These are phyloP conservation scores for Erythrolamprus reginae DNA, from an alignment of 2,113 vertebrate genomes.

Conservation along the genomic window DNA sequence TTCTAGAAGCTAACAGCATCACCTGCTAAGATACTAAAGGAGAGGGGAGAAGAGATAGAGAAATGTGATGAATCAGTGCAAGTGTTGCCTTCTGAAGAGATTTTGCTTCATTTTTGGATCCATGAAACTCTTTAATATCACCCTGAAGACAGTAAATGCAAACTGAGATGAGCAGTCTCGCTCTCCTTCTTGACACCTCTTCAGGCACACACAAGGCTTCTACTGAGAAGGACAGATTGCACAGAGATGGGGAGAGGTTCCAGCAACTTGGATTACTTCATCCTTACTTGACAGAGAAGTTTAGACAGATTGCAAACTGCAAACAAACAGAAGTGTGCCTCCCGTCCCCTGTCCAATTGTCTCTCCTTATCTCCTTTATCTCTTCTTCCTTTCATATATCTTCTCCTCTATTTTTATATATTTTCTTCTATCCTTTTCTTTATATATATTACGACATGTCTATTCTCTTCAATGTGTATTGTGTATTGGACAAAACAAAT, in stretches of 20 bases:
- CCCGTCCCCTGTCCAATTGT: no score
- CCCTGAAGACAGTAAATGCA: not conserved
- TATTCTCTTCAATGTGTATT: no score
- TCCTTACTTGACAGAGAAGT: not conserved
- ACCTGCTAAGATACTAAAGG: not conserved
- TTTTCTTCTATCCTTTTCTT: no score
- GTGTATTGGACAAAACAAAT: no score
- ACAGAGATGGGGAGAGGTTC: not conserved
- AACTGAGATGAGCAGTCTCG: not conserved
- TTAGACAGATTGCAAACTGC: not conserved
- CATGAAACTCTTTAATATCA: constrained; percentile 2
- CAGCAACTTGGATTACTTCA: not conserved
- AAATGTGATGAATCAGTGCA: constrained; percentile 6
- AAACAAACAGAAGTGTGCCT: no score
- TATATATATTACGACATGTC: no score
- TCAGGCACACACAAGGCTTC: not conserved
- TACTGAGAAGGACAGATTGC: not conserved
- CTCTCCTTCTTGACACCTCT: not conserved
- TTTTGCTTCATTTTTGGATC: constrained; percentile 1
- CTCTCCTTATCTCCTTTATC: no score
- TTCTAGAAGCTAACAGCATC: constrained; percentile 19
- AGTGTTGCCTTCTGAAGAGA: not conserved
- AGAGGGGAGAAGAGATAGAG: not conserved
- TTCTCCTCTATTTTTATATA: no score
- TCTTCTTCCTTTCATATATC: no score